Base-by-base conservation (phyloP, 1,140 invertebrate species). In the Drosophila pandora region DNA sequence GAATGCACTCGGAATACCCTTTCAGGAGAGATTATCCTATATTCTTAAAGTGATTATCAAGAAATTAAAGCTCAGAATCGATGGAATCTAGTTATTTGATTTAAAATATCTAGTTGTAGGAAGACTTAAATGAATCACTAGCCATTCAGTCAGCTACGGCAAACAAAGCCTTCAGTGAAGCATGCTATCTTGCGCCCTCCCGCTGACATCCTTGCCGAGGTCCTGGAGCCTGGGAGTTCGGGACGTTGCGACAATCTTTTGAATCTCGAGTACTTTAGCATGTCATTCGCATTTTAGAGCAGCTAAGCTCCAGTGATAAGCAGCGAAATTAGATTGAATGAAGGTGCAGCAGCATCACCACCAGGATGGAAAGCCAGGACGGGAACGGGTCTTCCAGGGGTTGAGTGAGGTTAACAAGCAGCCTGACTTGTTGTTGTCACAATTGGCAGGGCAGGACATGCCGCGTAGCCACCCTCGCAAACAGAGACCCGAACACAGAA, bases 261-360 rank as follows among this genome's bases (percentile, higher is more conserved):
- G 84, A 70, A 88, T 83, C 79, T 88, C 50, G 61, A 79, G 83
- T 87, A 87, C 83, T 89, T 88, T 83, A 83, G 84, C 83, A 88
- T 88, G 83, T 88, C 83, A 88, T 88, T 89, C 84, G 83, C 83
- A 88, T 89, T 79, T 88, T 88, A 73, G 78, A 74, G 84, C 79
- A 79, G 79, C 83, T 88, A 88, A 88, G 83, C 83, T 83, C 64
- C 83, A 72, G 62, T 76, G 83, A 88, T 88, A 88, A 88, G 83
- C 83, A 84, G 76, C 72, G 68, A 88, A 88, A 88, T 88, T 88
- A 88, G 79, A 88, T 88, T 88, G 83, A 88, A 88, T 71, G 60
- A 88, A 88, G 83, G 78, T 85, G 79, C 78, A 87, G 53, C 81
- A 32, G 30, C n/a, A 87, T 49, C 81, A 32, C 25, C n/a, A 21